Base-by-base conservation (phyloP, 1,140 invertebrate genomes). In the Drosophila repletoides region DNA sequence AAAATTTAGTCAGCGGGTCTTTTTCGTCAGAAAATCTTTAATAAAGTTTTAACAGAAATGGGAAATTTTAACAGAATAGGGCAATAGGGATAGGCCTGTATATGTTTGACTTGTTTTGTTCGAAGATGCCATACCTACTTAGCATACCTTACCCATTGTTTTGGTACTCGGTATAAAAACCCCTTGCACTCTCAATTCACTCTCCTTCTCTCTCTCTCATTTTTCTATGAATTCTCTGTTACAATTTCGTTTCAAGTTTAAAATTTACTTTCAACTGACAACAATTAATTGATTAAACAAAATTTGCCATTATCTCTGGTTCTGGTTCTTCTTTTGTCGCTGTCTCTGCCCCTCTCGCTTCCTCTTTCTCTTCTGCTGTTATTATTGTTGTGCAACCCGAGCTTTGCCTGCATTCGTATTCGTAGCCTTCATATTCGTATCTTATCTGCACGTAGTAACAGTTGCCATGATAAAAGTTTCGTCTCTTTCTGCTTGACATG, bases 401-500 rank as follows among this genome's bases (percentile, higher is more conserved):
- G 53, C 61, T 58, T 48, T 67, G 46, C 45, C 34, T 14, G 14
- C 10, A 3, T 21, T 12, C 14, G 22, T 19, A 38, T 17, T 7
- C n/a, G 19, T 17, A 38, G 1, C 5, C 1, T 43, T 2, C 14
- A 7, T 29, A 29, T 22, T 14, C 31, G 7, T 74, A 80, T 80
- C 76, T 79, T 81, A 79, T 79, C 76, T 36, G n/a, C n/a, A n/a
- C n/a, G n/a, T n/a, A n/a, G n/a, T n/a, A 29, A 12, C 12, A 12
- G 21, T 21, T 28, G 19, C 31, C 22, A 31, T 51, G 55, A 72
- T 49, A 45, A 70, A 15, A 52, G 19, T 17, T 36, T 26, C 17
- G 15, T 14, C 6, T 21, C 19, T 4, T 9, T 28, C 24, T 41
- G 29, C 17, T 56, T 34, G 69, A 45, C 46, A 61, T 72, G 33